phyloP scores from a whole-genome alignment of 2,113 vertebrate species.

The Lathamus discolor region DNA sequence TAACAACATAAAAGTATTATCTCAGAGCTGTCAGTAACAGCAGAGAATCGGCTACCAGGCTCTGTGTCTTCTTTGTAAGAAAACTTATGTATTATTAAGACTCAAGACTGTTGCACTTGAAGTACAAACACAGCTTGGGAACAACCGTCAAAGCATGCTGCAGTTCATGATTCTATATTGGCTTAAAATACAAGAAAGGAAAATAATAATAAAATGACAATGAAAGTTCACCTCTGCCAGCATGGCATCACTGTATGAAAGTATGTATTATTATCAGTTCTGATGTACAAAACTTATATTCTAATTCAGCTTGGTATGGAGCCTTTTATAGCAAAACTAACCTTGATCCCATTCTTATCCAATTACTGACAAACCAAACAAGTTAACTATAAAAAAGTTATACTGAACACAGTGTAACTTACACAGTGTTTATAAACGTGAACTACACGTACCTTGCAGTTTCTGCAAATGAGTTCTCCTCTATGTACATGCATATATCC shows the following conservation, averaged over 20 bases:
- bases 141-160: neutral
- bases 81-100: neutral
- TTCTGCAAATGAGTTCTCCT: neutral
- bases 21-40: neutral
- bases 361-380: neutral
- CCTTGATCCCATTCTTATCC: neutral
- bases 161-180: neutral
- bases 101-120: neutral
- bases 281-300: neutral
- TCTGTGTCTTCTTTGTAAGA: neutral
- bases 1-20: neutral
- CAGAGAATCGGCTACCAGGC: neutral
- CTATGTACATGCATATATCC: neutral
- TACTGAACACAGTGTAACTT: neutral
- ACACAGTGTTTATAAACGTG: neutral
- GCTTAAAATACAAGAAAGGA: neutral
- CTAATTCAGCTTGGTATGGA: neutral
- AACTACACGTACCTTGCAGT: neutral
- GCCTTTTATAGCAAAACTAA: neutral
- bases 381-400: neutral
- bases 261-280: neutral
- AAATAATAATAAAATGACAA: neutral
- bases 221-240: neutral
- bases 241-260: neutral
- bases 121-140: neutral